phyloP scores from a whole-genome alignment of 2,113 vertebrate species.

The Himantopus leucocephalus region DNA sequence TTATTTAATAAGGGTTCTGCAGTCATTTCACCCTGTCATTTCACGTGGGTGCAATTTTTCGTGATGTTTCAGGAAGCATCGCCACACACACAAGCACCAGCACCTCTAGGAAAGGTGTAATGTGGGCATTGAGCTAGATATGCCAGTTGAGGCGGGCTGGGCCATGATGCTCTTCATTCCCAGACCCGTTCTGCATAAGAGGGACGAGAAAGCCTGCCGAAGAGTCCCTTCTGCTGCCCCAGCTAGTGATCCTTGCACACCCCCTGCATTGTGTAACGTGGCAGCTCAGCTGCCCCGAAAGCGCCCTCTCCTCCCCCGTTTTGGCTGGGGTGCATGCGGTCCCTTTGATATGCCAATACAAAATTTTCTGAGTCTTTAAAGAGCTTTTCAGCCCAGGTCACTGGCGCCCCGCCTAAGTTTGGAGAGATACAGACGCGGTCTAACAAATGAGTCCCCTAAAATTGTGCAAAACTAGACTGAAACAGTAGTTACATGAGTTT shows the following conservation, averaged over 20 bases:
- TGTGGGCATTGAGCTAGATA: background rate
- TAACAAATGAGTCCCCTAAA: background rate
- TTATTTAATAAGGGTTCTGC: constrained; percentile 51
- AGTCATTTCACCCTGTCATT: constrained; percentile 1
- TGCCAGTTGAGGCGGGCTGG: background rate
- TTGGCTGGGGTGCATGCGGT: rapidly evolving
- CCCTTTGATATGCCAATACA: background rate
- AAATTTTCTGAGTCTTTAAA: background rate
- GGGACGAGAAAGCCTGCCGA: background rate
- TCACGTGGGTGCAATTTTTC: background rate
- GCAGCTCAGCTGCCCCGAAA: background rate
- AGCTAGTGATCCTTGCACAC: background rate
- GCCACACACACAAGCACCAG: background rate
- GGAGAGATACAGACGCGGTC: rapidly evolving
- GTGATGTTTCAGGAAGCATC: background rate
- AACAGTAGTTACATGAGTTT: background rate
- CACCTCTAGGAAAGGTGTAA: background rate
- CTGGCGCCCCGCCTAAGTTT: background rate
- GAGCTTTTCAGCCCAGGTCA: background rate
- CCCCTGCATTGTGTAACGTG: rapidly evolving
- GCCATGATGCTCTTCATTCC: background rate
- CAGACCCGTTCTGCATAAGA: background rate
- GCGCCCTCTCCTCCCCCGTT: background rate
- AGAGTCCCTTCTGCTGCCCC: background rate
- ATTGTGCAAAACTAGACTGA: background rate